Conservation (phyloP, 1,140 invertebrate genomes). For the Heliconius eleuchia region DNA sequence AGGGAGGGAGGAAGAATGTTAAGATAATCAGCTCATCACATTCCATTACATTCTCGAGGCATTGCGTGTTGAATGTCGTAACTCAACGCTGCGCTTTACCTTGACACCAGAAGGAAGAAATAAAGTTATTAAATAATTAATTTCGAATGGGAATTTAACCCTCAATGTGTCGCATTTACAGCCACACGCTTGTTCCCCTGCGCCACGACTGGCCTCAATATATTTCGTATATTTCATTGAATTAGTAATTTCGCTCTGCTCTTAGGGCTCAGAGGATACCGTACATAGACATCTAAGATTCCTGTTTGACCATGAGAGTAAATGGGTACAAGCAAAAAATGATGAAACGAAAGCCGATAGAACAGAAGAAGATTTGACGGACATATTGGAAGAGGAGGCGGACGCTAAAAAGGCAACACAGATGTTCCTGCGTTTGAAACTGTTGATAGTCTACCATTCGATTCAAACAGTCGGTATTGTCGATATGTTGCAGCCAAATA, state of each 20-base stretch:
- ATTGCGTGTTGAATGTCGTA: no score
- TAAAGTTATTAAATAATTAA: no score
- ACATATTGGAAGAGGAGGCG: slow-evolving; percentile 35
- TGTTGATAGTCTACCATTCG: slow-evolving; percentile 69
- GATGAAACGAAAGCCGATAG: slow-evolving; percentile 43
- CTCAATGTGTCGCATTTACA: no score
- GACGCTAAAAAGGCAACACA: slow-evolving; percentile 33
- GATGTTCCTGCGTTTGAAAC: slow-evolving; percentile 63
- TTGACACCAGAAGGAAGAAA: no score
- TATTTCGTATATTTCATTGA: not conserved
- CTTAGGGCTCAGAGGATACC: slow-evolving; percentile 76
- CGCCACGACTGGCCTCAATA: no score
- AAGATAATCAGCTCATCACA: no score
- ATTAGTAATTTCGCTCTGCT: not conserved
- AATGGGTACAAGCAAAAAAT: slow-evolving; percentile 53
- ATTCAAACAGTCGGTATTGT: slow-evolving; percentile 56
- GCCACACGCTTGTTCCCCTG: no score
- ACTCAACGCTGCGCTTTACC: no score
- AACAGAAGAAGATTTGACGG: slow-evolving; percentile 30
- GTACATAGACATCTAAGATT: slow-evolving; percentile 71
- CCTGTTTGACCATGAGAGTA: slow-evolving; percentile 57
- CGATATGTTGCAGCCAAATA: no score
- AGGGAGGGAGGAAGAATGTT: no score
- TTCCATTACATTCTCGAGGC: no score
- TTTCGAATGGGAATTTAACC: no score